Conservation (phyloP, 2,888 invertebrate species). For the Mellilla xanthometata region DNA sequence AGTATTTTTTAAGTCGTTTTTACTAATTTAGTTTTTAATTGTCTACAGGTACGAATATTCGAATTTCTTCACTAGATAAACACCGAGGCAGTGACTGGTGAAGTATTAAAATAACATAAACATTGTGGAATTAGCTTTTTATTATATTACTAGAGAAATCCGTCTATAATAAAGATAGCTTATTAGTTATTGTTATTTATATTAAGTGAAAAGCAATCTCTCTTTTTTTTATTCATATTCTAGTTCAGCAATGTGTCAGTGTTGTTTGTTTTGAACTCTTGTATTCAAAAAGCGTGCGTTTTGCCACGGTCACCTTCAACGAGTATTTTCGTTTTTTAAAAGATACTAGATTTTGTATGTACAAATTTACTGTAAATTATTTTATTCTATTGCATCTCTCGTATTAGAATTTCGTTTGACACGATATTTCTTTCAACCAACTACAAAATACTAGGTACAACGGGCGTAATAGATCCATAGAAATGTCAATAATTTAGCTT, state of each 20-base stretch:
- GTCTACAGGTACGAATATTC: constrained; percentile 5
- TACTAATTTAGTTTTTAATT: neutral
- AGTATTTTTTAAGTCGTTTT: neutral
- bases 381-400: constrained; percentile 1
- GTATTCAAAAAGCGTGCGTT: constrained; percentile 15
- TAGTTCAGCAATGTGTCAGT: constrained; percentile 1
- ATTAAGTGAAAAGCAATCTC: neutral
- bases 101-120: neutral
- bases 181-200: too few species aligned
- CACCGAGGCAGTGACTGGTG: neutral
- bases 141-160: too few species aligned
- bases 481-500: too few species aligned
- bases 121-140: too few species aligned
- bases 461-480: neutral
- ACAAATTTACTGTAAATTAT: too few species aligned
- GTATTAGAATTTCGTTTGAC: neutral
- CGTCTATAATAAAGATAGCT: too few species aligned
- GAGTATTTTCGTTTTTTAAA: constrained; percentile 12
- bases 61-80: too few species aligned
- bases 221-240: neutral
- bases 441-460: neutral
- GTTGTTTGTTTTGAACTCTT: neutral
- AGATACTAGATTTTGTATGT: constrained; percentile 32
- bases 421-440: neutral
- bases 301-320: constrained; percentile 24